These are phyloP conservation scores for Hydrotaea diabolus DNA, from an alignment of 2,888 invertebrate species.

Conservation along the genomic window DNA sequence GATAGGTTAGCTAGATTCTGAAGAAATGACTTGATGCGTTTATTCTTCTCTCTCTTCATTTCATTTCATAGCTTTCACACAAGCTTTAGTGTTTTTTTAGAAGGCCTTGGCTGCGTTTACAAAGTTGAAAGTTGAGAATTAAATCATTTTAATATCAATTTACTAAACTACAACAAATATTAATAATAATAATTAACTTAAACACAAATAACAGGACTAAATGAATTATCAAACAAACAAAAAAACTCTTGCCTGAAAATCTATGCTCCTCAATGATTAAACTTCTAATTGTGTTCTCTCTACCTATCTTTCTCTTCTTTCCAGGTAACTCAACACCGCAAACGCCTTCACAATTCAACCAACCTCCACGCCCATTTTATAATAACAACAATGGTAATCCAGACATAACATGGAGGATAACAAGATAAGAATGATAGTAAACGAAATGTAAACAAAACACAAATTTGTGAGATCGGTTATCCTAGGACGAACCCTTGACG, in stretches of 20 bases:
- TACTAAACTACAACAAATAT: slow-evolving; percentile 54
- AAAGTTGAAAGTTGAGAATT: neutral
- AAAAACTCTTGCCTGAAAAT: neutral
- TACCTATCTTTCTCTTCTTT: slow-evolving; percentile 64
- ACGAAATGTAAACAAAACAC: too few species aligned
- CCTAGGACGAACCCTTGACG: too few species aligned
- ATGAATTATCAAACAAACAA: slow-evolving; percentile 15
- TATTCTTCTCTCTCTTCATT: slow-evolving; percentile 12
- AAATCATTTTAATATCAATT: slow-evolving; percentile 54
- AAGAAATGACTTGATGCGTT: neutral
- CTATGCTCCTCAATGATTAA: neutral
- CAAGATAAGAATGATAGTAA: too few species aligned
- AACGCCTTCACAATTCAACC: slow-evolving; percentile 65
- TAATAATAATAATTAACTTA: slow-evolving; percentile 55
- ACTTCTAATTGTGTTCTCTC: neutral
- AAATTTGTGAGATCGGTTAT: too few species aligned
- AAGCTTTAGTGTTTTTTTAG: neutral
- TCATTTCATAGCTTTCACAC: slow-evolving; percentile 39
- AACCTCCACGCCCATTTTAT: slow-evolving; percentile 73
- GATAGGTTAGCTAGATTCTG: neutral
- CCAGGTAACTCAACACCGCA: slow-evolving; percentile 74
- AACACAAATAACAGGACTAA: slow-evolving; percentile 50
- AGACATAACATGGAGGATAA: neutral
- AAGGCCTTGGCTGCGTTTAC: slow-evolving; percentile 34
- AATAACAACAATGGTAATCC: slow-evolving; percentile 71